These are phyloP conservation scores for Pectinophora gossypiella DNA, from an alignment of 1,140 invertebrate genomes.

Conservation along the genomic window DNA sequence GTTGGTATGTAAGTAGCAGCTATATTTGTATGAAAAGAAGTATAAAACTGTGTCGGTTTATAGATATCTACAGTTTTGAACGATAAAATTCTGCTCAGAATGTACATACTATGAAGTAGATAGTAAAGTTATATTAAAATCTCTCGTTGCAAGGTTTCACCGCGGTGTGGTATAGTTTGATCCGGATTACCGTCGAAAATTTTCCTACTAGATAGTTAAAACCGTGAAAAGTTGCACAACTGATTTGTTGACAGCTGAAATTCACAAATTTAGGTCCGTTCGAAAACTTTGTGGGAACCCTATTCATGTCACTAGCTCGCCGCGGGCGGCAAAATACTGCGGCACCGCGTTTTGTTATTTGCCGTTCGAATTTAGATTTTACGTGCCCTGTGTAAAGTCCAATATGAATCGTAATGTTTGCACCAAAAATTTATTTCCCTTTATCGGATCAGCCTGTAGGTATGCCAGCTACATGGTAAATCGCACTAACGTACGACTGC, in stretches of 20 bases:
- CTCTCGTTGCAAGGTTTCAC: too few species aligned
- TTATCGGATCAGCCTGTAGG: conserved; percentile 32
- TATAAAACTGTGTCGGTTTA: too few species aligned
- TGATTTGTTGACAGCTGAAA: not conserved
- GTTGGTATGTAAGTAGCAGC: too few species aligned
- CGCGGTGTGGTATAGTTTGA: too few species aligned
- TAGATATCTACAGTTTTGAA: too few species aligned
- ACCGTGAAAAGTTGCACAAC: too few species aligned
- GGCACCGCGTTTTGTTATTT: not conserved
- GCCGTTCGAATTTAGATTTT: conserved; percentile 23
- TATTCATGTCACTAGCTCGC: conserved; percentile 38
- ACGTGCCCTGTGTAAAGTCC: conserved; percentile 1
- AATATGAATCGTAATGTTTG: not conserved
- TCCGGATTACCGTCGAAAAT: too few species aligned
- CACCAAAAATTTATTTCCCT: conserved; percentile 32
- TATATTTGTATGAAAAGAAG: too few species aligned
- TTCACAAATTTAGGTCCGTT: not conserved
- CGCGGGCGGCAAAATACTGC: conserved; percentile 32
- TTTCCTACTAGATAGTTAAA: too few species aligned
- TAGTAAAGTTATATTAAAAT: too few species aligned
- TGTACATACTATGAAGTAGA: too few species aligned
- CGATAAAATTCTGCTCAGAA: too few species aligned
- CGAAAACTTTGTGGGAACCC: not conserved
- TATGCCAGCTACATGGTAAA: conserved; percentile 34
- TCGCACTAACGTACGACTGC: conserved; percentile 20